Base-by-base conservation (phyloP, 1,140 invertebrate genomes). In the Lepidotrigona ventralis region DNA sequence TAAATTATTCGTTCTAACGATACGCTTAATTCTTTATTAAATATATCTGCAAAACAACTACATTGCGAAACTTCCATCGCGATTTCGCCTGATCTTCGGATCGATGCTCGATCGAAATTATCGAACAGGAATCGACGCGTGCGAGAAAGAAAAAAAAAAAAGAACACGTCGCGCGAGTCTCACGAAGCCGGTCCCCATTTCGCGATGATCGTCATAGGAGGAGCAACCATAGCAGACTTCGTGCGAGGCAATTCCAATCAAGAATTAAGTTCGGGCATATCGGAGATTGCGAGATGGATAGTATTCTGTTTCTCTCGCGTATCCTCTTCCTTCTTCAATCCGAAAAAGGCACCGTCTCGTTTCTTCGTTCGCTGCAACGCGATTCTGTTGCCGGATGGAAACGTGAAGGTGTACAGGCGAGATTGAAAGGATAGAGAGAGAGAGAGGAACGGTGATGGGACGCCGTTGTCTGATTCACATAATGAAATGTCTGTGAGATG, bases 401-500 rank as follows among this genome's bases (percentile, higher is more conserved):
- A 81, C 23, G 60, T 5, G 53, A 1, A 39, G 29, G 71, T 53
- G 63, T 51, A 51, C 26, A 46, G 39, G 29, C n/a, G 58, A 54
- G 33, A n/a, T 19, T 74, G 33, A n/a, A 26, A 21, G 14, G 71
- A 23, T 4, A 8, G 39, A 46, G 39, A 26, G 19, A 21, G 39
- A 63, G 19, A 33, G 64, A 17, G 19, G 87, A 77, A 11, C n/a
- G 77, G 73, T 69, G 74, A 85, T 68, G 85, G 86, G 85, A 91
- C 84, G 88, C 88, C 88, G 89, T 91, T 92, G 91, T 91, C 91
- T 92, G 92, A 92, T 92, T 93, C 91, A 88, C 91, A 91, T 93
- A 93, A 93, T 93, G 91, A 93, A 93, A 93, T 93, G 92, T 93
- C 92, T 92, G 91, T 90, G 89, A 92, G 91, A 92, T 92, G 91